Evolutionary conservation across 2,888 invertebrate genomes (phyloP).

Genomic region (Sphecodes monilicornis): DNA sequence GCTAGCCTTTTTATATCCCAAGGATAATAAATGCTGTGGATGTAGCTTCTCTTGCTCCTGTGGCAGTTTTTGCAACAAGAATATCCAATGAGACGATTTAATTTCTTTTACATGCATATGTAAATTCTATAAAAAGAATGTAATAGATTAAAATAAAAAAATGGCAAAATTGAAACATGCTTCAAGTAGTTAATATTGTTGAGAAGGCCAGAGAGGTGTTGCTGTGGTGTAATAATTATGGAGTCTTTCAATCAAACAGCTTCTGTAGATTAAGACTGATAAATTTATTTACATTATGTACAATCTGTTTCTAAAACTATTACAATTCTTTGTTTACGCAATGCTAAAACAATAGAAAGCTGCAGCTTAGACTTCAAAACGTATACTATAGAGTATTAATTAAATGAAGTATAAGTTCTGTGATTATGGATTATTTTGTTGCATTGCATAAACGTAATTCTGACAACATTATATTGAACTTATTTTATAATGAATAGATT

Average conservation of each 20-base stretch:
- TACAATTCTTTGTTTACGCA: conserved; percentile 70
- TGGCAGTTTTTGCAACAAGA: conserved; percentile 46
- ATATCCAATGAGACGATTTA: neutral
- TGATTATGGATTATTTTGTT: conserved; percentile 42
- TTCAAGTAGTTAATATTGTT: conserved; percentile 30
- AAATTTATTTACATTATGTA: conserved; percentile 84
- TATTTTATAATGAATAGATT: conserved; percentile 47
- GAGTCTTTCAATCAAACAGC: conserved; percentile 78
- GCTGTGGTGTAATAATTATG: conserved; percentile 23
- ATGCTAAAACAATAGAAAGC: conserved; percentile 71
- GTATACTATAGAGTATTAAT: conserved; percentile 33
- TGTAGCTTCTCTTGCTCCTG: conserved; percentile 58
- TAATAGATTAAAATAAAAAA: conserved; percentile 48
- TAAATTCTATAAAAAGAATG: conserved; percentile 50
- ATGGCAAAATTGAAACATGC: conserved; percentile 47
- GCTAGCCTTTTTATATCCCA: conserved; percentile 84
- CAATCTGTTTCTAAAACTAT: conserved; percentile 74
- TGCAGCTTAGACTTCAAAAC: conserved; percentile 41
- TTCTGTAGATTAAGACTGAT: conserved; percentile 74
- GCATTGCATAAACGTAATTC: conserved; percentile 67
- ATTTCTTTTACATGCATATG: conserved; percentile 24
- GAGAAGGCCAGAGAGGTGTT: neutral
- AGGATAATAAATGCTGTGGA: conserved; percentile 55
- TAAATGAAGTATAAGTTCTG: conserved; percentile 39
- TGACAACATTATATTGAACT: conserved; percentile 59